Evolutionary conservation across 2,888 invertebrate genomes (phyloP).

Genomic region (Papilio gigon): DNA sequence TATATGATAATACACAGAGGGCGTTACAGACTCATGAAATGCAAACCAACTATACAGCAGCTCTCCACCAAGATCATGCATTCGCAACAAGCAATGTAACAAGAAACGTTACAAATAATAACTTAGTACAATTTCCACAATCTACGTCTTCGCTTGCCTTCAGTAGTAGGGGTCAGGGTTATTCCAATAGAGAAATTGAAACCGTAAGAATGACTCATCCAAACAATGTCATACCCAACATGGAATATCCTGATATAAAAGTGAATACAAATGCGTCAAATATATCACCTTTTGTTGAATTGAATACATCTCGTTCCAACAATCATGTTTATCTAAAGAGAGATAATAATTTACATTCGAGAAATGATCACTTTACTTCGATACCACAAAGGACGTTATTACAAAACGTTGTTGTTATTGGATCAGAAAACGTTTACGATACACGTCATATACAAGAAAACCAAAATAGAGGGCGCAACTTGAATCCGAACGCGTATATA

Average conservation of each 20-base stretch:
- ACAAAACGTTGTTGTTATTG: constrained; percentile 61
- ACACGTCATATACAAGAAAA: constrained; percentile 50
- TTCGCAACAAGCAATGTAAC: not conserved
- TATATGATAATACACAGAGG: not conserved
- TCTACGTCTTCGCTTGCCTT: not conserved
- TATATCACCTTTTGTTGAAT: constrained; percentile 9
- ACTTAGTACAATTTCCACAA: not conserved
- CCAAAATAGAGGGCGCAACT: constrained; percentile 45
- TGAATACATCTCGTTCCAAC: constrained; percentile 1
- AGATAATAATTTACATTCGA: constrained; percentile 45
- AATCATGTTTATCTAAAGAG: constrained; percentile 14
- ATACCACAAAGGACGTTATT: constrained; percentile 52
- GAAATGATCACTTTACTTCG: constrained; percentile 51
- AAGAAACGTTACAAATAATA: not conserved
- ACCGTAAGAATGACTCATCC: not conserved
- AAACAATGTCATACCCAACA: not conserved
- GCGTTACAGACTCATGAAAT: not conserved
- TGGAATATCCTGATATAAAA: constrained; percentile 5
- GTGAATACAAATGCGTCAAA: not conserved
- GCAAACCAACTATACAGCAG: constrained; percentile 1
- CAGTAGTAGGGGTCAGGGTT: not conserved
- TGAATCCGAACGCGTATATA: constrained; percentile 52
- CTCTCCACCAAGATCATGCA: not conserved
- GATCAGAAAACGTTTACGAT: constrained; percentile 60
- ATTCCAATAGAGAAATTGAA: constrained; percentile 13